Evolutionary conservation across 2,888 invertebrate genomes (phyloP).

Genomic region (Leptopilina myrica): DNA sequence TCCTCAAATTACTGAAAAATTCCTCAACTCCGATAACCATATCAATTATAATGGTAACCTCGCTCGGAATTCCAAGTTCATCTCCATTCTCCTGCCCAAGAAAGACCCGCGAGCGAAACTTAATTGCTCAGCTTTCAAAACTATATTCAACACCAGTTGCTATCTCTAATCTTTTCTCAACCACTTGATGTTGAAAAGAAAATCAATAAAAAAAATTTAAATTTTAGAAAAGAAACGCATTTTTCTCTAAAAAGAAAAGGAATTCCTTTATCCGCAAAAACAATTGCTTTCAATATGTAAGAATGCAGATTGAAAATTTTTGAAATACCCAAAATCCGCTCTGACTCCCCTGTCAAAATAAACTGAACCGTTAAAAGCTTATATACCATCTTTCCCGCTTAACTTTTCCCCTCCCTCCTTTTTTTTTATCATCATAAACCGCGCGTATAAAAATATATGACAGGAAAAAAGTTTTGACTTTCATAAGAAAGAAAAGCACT

Average conservation of each 20-base stretch:
- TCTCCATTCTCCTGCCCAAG: background rate
- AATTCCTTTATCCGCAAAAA: too few relatives aligned
- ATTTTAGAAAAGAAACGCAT: too few relatives aligned
- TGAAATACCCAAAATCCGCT: background rate
- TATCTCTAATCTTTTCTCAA: background rate
- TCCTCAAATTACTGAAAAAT: background rate
- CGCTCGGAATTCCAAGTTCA: slow-evolving; percentile 7
- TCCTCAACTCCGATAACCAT: background rate
- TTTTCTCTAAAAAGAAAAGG: too few relatives aligned
- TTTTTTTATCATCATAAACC: background rate
- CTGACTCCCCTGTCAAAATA: background rate
- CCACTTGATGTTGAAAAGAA: too few relatives aligned
- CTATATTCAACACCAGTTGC: background rate
- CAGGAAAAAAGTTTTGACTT: background rate
- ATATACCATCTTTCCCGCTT: background rate
- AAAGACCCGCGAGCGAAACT: background rate
- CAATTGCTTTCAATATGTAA: too few relatives aligned
- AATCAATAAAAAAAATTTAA: too few relatives aligned
- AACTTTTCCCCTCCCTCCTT: background rate
- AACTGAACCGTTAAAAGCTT: too few relatives aligned
- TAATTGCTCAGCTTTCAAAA: slow-evolving; percentile 2
- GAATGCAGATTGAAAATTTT: too few relatives aligned
- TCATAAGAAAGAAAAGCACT: background rate
- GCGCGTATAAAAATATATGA: background rate
- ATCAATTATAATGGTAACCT: background rate